Evolutionary conservation across 2,888 invertebrate genomes (phyloP).

Genomic region (Aleiodes testaceus): DNA sequence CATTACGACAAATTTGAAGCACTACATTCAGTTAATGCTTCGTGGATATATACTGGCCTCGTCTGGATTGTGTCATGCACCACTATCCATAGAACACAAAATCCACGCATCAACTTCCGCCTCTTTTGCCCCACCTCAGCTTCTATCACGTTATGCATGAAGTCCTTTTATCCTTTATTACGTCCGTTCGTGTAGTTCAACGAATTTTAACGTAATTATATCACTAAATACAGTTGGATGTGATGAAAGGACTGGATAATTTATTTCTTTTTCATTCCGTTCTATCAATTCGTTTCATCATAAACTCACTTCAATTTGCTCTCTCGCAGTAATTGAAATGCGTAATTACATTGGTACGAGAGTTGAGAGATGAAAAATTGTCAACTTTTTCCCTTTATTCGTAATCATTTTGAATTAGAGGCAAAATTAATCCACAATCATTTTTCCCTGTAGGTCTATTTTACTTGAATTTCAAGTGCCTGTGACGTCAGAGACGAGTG

Average conservation of each 20-base stretch:
- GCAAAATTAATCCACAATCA: no score
- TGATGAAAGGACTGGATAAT: constrained; percentile 4
- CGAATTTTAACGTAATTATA: constrained; percentile 28
- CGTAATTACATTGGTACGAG: no score
- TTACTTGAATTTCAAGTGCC: no score
- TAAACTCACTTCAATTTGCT: no score
- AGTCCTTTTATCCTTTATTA: constrained; percentile 25
- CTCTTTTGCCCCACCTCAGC: neutral
- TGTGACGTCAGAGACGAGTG: neutral
- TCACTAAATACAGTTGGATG: constrained; percentile 9
- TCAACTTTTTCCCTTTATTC: no score
- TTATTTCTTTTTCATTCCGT: no score
- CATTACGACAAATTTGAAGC: constrained; percentile 25
- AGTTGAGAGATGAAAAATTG: no score
- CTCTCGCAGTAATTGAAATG: no score
- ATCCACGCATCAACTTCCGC: neutral
- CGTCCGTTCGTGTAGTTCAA: constrained; percentile 11
- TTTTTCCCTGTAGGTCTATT: no score
- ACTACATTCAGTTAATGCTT: neutral
- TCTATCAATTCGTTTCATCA: no score
- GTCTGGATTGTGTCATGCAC: constrained; percentile 26
- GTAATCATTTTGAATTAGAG: no score
- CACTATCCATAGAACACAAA: constrained; percentile 19
- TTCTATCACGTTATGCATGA: neutral
- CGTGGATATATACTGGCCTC: constrained; percentile 18